Evolutionary conservation across 1,140 invertebrate genomes (phyloP).

Genomic region (Drosophila watanabei): DNA sequence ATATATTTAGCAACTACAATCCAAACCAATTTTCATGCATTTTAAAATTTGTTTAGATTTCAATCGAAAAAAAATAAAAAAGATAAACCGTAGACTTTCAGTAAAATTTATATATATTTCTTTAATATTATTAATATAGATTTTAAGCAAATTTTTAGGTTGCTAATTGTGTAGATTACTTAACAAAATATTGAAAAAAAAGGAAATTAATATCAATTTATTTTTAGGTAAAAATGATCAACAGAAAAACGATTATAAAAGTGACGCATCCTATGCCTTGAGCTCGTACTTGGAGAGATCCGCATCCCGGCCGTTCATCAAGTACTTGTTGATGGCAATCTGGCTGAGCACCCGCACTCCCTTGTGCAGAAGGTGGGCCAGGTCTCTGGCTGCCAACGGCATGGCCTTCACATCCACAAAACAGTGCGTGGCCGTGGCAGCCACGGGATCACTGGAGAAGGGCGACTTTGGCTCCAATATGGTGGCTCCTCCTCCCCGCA

Average conservation of each 20-base stretch:
- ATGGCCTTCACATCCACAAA: slow-evolving; percentile 74
- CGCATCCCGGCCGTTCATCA: slow-evolving; percentile 72
- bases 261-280: not conserved
- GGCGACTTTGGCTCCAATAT: slow-evolving; percentile 87
- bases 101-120: not conserved
- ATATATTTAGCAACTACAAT: not conserved
- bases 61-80: not conserved
- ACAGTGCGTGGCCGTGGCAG: slow-evolving; percentile 68
- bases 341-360: slow-evolving; percentile 70
- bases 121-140: not conserved
- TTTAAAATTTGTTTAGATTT: not conserved
- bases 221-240: not conserved
- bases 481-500: slow-evolving; percentile 90
- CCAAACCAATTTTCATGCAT: not conserved
- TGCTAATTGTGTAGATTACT: not conserved
- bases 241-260: not conserved
- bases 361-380: slow-evolving; percentile 40
- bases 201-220: not conserved
- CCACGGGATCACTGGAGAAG: slow-evolving; percentile 26
- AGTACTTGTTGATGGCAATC: slow-evolving; percentile 75
- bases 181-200: not conserved
- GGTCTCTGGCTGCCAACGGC: slow-evolving; percentile 51
- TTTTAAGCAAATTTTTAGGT: not conserved
- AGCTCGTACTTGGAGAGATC: slow-evolving; percentile 66
- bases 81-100: not conserved